Evolutionary conservation across 1,140 invertebrate species (phyloP).

Genomic region (Rhizoglyphus robini): DNA sequence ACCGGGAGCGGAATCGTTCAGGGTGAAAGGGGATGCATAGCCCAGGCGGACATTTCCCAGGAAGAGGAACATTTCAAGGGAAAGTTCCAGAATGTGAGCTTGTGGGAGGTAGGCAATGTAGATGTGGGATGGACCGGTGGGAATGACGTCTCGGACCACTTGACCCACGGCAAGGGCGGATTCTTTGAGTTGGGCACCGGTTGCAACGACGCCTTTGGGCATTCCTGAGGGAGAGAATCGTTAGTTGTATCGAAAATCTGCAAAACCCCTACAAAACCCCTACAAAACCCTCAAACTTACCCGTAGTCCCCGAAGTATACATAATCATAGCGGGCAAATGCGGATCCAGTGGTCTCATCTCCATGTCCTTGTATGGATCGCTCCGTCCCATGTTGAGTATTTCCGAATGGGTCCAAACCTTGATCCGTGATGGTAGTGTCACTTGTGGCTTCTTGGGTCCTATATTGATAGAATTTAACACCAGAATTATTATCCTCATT

Average conservation of each 20-base stretch:
- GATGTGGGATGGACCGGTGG: conserved; percentile 5
- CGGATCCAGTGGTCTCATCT: background rate
- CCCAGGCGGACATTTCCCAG: conserved; percentile 70
- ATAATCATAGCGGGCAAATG: conserved; percentile 33
- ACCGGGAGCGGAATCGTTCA: conserved; percentile 59
- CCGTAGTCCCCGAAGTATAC: conserved; percentile 30
- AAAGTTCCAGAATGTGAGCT: conserved; percentile 89
- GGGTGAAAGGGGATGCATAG: conserved; percentile 85
- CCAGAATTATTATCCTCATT: too few species aligned
- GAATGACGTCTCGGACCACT: conserved; percentile 16
- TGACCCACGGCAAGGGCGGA: background rate
- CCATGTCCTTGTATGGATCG: background rate
- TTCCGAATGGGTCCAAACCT: background rate
- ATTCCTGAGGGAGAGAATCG: too few species aligned
- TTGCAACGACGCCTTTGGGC: conserved; percentile 29
- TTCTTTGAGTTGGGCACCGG: conserved; percentile 21
- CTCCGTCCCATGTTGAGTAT: background rate
- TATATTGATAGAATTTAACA: background rate
- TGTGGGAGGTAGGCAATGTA: conserved; percentile 92
- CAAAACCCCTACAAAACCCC: too few species aligned
- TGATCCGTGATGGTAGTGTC: background rate
- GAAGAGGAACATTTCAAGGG: conserved; percentile 21
- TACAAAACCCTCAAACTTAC: too few species aligned
- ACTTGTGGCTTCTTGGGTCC: conserved; percentile 2
- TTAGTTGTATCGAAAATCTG: too few species aligned